Evolutionary conservation across 2,888 invertebrate genomes (phyloP).

Genomic region (Eupithecia vulgata): DNA sequence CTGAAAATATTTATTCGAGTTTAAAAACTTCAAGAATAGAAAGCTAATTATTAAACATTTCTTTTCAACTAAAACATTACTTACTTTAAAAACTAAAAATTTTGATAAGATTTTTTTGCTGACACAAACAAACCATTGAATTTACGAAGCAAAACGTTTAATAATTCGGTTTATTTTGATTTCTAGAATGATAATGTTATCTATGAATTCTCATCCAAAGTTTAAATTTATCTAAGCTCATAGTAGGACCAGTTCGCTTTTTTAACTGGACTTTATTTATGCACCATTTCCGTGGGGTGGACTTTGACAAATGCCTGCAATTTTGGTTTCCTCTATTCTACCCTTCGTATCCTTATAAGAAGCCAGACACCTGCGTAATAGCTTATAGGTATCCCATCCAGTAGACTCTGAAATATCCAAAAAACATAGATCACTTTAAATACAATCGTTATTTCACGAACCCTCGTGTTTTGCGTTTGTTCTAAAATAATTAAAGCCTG

Average conservation of each 20-base stretch:
- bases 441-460: no score
- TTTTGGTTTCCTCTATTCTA: slow-evolving; percentile 70
- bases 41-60: neutral
- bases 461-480: no score
- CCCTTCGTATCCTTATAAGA: slow-evolving; percentile 38
- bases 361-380: slow-evolving; percentile 37
- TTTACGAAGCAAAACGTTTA: neutral
- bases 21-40: neutral
- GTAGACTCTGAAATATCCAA: neutral
- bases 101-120: no score
- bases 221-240: neutral
- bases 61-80: no score
- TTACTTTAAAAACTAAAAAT: no score
- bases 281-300: slow-evolving; percentile 77
- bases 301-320: slow-evolving; percentile 80
- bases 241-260: slow-evolving; percentile 59
- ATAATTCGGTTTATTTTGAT: neutral
- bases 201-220: neutral
- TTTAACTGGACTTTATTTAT: slow-evolving; percentile 79
- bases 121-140: neutral
- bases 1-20: neutral
- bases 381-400: slow-evolving; percentile 13
- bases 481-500: no score
- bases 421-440: neutral
- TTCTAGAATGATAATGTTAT: neutral